phyloP scores from a whole-genome alignment of 2,888 invertebrate species.

The Gortyna flavago region DNA sequence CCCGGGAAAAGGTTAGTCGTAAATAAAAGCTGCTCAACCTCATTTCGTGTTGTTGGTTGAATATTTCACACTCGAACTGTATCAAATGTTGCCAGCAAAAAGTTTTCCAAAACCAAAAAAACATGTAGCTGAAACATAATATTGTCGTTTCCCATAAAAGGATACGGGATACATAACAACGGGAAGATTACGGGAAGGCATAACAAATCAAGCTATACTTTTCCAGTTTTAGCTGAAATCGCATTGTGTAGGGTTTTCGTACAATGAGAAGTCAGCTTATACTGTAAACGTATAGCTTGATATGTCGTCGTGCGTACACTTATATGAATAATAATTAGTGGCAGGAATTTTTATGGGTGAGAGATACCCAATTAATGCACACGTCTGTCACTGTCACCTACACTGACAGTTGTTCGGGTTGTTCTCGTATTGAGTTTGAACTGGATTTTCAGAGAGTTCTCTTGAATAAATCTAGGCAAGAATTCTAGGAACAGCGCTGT shows the following conservation, averaged over 20 bases:
- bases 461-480: not conserved
- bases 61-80: not conserved
- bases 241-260: not conserved
- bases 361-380: not conserved
- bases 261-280: not conserved
- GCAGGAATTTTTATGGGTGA: not conserved
- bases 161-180: too few species aligned
- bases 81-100: not conserved
- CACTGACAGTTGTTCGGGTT: not conserved
- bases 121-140: not conserved
- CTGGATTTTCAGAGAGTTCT: not conserved
- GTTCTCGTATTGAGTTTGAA: not conserved
- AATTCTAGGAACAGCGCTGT: not conserved
- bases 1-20: not conserved
- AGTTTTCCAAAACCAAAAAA: not conserved
- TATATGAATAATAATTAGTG: not conserved
- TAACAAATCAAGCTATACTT: too few species aligned
- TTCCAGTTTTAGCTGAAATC: not conserved
- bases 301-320: not conserved
- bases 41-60: not conserved
- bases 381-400: not conserved
- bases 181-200: too few species aligned
- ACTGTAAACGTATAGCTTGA: not conserved
- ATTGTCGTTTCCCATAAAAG: not conserved
- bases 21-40: not conserved